Base-by-base conservation (phyloP, 2,113 vertebrate genomes). In the Chitala chitala region DNA sequence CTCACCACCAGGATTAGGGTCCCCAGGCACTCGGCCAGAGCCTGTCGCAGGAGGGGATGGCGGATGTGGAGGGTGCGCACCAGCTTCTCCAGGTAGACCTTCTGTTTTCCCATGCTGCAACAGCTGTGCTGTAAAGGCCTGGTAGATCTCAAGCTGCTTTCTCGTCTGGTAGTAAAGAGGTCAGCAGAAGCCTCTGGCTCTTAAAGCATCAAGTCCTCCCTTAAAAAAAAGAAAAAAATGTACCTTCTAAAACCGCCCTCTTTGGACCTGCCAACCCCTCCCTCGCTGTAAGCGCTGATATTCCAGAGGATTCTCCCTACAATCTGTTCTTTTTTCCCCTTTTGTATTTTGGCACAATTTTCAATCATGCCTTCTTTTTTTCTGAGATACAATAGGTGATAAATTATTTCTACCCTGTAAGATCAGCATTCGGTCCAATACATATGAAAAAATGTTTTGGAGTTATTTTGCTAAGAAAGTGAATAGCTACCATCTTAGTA, bases 1-100 rank as follows among this genome's bases (percentile, higher is more conserved):
- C 92, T 92, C 82, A 94, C 92, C 92, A 96, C 94, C 56, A 94
- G 86, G 78, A 95, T 91, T 26, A 94, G 87, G 0, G 92, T 94
- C 69, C 93, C 94, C 79, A 94, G 83, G 75, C 92, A 92, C 75
- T 94, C 94, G 0, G 94, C 93, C 82, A 96, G 83, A 0, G 89
- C 92, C 79, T 94, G 93, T 36, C 91, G 86, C 5, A 93, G 73
- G 66, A 95, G 79, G 48, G 83, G 83, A 66, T 92, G 91, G 50
- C 86, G 84, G 78, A 93, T 88, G 61, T 85, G 90, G 70, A 94
- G 85, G 82, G 85, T 85, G 17, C 82, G 83, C 10, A 89, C 85
- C 26, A 92, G 75, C 73, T 90, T 91, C 68, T 87, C 77, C 78
- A 92, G 80, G 74, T 92, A 1, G 0, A 90, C 83, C 85, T 90